Conservation (phyloP, 1,140 invertebrate species). For the silkworm (Bombyx mori) region DNA sequence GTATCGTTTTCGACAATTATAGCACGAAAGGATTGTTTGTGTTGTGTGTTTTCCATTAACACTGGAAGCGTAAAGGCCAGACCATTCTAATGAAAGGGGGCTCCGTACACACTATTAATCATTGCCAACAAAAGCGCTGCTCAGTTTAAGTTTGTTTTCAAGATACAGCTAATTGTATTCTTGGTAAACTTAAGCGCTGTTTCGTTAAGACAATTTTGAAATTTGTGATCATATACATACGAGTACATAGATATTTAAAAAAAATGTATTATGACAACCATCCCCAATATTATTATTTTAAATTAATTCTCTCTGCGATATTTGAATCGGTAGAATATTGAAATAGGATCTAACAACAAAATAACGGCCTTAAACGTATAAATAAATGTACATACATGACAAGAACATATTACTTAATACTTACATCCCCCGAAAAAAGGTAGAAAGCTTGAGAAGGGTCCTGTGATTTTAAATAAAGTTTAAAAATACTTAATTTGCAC, state of each 20-base stretch:
- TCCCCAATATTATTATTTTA: too few relatives aligned
- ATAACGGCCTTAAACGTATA: too few relatives aligned
- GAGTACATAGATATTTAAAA: too few relatives aligned
- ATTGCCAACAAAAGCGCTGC: slow-evolving; percentile 18
- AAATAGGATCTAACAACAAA: too few relatives aligned
- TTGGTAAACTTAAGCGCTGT: too few relatives aligned
- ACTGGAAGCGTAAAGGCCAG: slow-evolving; percentile 11
- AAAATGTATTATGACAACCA: too few relatives aligned
- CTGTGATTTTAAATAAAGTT: slow-evolving; percentile 32
- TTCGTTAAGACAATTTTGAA: too few relatives aligned
- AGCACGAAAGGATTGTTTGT: slow-evolving; percentile 15
- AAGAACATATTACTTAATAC: slow-evolving; percentile 35
- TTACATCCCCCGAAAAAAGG: slow-evolving; percentile 30
- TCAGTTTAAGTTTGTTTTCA: slow-evolving; percentile 14
- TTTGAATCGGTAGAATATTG: too few relatives aligned
- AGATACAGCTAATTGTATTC: too few relatives aligned
- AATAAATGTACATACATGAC: neutral
- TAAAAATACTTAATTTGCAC: slow-evolving; percentile 22
- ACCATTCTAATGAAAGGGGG: slow-evolving; percentile 18
- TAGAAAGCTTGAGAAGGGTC: slow-evolving; percentile 41
- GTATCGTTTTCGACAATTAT: neutral
- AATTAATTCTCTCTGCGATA: too few relatives aligned
- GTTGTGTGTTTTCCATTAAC: slow-evolving; percentile 21
- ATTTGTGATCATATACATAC: too few relatives aligned
- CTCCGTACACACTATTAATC: slow-evolving; percentile 23